Evolutionary conservation across 1,140 invertebrate species (phyloP).

Genomic region (Hyles vespertilio): DNA sequence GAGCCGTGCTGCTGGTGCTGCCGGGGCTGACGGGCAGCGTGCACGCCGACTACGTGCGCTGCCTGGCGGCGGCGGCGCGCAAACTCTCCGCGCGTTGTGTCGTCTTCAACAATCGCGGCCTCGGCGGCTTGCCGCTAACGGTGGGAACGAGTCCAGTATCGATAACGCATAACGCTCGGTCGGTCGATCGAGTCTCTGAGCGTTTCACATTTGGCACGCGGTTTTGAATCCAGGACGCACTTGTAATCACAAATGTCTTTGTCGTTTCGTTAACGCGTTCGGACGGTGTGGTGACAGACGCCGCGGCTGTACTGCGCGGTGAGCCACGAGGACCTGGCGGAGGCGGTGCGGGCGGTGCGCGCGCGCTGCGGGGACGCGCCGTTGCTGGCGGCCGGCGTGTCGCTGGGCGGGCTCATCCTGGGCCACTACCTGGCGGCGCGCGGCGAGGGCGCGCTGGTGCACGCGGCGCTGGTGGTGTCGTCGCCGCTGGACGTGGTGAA

Average conservation of each 20-base stretch:
- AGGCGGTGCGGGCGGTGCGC: constrained; percentile 83
- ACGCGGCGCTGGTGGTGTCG: constrained; percentile 87
- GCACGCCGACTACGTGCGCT: constrained; percentile 89
- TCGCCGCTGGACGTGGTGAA: constrained; percentile 85
- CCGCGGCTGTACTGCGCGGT: constrained; percentile 88
- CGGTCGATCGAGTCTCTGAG: not conserved
- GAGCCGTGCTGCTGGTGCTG: constrained; percentile 84
- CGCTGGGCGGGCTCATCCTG: constrained; percentile 84
- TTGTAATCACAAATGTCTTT: too few relatives aligned
- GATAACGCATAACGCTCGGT: not conserved
- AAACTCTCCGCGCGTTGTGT: constrained; percentile 82
- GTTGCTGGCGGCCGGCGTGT: constrained; percentile 87
- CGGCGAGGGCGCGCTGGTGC: constrained; percentile 77
- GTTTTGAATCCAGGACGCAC: not conserved
- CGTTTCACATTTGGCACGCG: not conserved
- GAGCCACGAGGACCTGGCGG: constrained; percentile 86
- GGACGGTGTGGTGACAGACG: constrained; percentile 71
- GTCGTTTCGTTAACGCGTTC: constrained; percentile 34
- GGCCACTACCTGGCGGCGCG: constrained; percentile 86
- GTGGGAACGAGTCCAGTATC: constrained; percentile 8
- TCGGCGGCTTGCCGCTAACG: constrained; percentile 85
- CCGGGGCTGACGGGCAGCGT: constrained; percentile 88
- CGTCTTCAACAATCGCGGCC: constrained; percentile 89
- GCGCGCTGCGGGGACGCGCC: constrained; percentile 78
- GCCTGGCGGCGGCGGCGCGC: constrained; percentile 82